Percentiles rank a stretch among this genome's conserved stretches.
Conservation (phyloP, 2,888 invertebrate species). For the Xestia c-nigrum region DNA sequence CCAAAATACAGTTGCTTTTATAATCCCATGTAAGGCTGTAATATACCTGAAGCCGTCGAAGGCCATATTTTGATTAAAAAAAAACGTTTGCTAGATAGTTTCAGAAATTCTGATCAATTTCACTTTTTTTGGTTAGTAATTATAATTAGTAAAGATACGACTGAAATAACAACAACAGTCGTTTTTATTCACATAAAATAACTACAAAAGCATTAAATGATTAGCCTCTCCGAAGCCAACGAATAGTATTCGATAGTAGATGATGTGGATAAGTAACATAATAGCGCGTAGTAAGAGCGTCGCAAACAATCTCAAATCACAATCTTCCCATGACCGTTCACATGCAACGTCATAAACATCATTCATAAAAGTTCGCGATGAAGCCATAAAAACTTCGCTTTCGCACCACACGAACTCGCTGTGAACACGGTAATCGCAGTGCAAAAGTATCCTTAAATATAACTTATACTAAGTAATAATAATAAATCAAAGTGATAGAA, state of each 20-base stretch:
- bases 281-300: constrained; percentile 45
- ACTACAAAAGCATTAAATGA: background rate
- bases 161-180: background rate
- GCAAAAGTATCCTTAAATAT: constrained; percentile 49
- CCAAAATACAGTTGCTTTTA: background rate
- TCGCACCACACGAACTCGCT: constrained; percentile 57
- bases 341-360: constrained; percentile 51
- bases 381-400: constrained; percentile 57
- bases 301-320: constrained; percentile 33
- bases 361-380: constrained; percentile 60
- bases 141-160: background rate
- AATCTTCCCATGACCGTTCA: constrained; percentile 61
- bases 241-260: constrained; percentile 20
- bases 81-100: too few relatives aligned
- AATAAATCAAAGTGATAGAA: constrained; percentile 11
- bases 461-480: constrained; percentile 41
- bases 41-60: background rate
- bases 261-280: constrained; percentile 26
- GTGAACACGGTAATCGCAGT: constrained; percentile 52
- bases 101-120: background rate
- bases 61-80: background rate
- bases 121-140: background rate
- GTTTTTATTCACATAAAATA: background rate
- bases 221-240: background rate
- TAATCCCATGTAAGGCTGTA: background rate